These are phyloP conservation scores for Stenopsyche tienmushanensis DNA, from an alignment of 1,140 invertebrate genomes.

Conservation along the genomic window DNA sequence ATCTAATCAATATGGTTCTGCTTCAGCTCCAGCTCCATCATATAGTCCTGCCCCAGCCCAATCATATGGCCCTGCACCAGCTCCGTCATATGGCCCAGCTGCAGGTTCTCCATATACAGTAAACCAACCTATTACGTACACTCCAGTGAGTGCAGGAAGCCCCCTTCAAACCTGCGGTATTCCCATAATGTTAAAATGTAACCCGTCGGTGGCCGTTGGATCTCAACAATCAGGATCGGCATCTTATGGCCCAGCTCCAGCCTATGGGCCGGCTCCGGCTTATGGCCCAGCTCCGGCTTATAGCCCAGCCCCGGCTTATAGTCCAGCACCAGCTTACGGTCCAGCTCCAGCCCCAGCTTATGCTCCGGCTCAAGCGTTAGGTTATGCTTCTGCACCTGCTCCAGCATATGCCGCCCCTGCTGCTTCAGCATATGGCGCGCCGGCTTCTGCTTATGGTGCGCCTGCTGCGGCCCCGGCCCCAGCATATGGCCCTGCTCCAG, in stretches of 20 bases:
- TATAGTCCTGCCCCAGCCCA: background rate
- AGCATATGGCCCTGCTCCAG: constrained; percentile 10
- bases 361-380: background rate
- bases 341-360: constrained; percentile 9
- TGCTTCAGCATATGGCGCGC: constrained; percentile 36
- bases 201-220: constrained; percentile 19
- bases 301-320: background rate
- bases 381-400: background rate
- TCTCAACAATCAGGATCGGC: no score
- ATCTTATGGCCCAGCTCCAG: background rate
- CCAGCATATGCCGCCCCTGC: constrained; percentile 18
- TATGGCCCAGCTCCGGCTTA: constrained; percentile 10
- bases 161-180: constrained; percentile 23
- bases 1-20: background rate
- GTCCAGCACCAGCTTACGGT: background rate
- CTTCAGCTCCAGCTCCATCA: background rate
- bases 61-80: constrained; percentile 15
- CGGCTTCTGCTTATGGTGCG: constrained; percentile 35
- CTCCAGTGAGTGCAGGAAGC: background rate
- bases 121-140: background rate
- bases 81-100: constrained; percentile 19
- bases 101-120: background rate
- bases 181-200: constrained; percentile 29
- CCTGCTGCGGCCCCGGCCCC: constrained; percentile 19
- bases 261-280: background rate